Evolutionary conservation across 23 tunicate species (phyloP).

Genomic region (Clavelina lepadiformis): DNA sequence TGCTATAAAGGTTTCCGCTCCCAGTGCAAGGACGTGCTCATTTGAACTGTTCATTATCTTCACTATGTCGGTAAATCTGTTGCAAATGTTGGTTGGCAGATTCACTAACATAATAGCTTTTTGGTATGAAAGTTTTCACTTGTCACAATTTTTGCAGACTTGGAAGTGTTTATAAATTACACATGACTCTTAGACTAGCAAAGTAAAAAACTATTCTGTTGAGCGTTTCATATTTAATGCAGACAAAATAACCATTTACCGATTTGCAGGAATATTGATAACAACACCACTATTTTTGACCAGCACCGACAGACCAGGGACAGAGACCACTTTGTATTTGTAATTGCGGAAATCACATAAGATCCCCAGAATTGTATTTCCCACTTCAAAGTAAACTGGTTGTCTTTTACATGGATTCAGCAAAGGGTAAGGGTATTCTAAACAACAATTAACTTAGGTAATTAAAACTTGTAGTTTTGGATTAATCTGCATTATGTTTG

Average conservation of each 20-base stretch:
- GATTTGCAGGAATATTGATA: constrained; percentile 67
- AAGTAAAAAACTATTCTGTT: no score
- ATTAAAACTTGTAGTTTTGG: not conserved
- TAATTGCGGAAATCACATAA: constrained; percentile 78
- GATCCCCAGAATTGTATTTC: constrained; percentile 67
- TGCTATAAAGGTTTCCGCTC: constrained; percentile 41
- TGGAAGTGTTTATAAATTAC: no score
- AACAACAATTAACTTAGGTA: constrained; percentile 7
- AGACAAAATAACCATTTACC: no score
- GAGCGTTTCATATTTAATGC: no score
- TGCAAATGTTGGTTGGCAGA: no score
- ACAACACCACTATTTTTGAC: constrained; percentile 13
- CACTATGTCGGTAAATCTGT: constrained; percentile 64
- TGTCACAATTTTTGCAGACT: not conserved
- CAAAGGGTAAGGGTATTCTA: constrained; percentile 80
- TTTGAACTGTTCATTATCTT: constrained; percentile 88
- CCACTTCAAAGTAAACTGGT: constrained; percentile 38
- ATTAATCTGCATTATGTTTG: no score
- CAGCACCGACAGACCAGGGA: constrained; percentile 54
- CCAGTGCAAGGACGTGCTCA: constrained; percentile 82
- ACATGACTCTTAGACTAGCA: no score
- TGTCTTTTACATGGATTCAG: constrained; percentile 21
- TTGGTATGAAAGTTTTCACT: not conserved
- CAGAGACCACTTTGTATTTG: constrained; percentile 61
- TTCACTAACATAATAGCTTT: not conserved